Base-by-base conservation (phyloP, 23 tunicate genomes). In the Diplosoma virens region DNA sequence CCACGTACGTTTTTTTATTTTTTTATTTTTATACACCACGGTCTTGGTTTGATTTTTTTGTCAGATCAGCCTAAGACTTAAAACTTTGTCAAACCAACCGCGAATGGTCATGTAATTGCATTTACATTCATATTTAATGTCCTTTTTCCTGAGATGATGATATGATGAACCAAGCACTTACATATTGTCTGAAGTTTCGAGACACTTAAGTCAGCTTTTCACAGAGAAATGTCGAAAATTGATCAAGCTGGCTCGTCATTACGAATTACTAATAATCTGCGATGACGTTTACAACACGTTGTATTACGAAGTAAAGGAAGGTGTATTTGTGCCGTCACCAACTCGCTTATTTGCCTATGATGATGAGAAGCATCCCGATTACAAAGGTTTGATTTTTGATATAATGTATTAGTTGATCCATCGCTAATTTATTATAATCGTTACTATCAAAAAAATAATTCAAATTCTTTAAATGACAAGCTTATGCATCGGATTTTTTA, bases 251-350 rank as follows among this genome's bases (percentile, higher is more conserved):
- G 96, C 96, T 14, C 56, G 96, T 20, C 71, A 89, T 47, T 64
- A 89, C 59, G 82, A 89, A 31, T 37, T 89, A 47, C 67, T 89
- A 11, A 75, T 89, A 0, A 83, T 89, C 0, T 70, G 85, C 26
- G 96, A 89, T 48, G 96, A 89, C 32, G 85, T 89, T 20, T 89
- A 89, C 80, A 89, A 89, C 47, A 27, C 76, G 0, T 77, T 89
- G 29, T 64, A 33, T 26, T 89, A 89, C 48, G 34, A 29, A 24
- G 4, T 55, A 0, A 54, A 47, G 20, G 20, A 18, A 14, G 63
- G 17, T 9, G 75, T 75, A 14, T 82, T 82, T 31, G 59, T 45
- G 64, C 35, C 47, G 11, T 84, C 96, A 0, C 85, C 88, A 9
- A 41, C 66, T 63, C 61, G 96, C 27, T 68, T 89, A 1, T 89